Percentiles rank a stretch among this genome's conserved stretches.
Evolutionary conservation across 2,113 vertebrate genomes (phyloP).

Genomic region (Paracanthobrama guichenoti): DNA sequence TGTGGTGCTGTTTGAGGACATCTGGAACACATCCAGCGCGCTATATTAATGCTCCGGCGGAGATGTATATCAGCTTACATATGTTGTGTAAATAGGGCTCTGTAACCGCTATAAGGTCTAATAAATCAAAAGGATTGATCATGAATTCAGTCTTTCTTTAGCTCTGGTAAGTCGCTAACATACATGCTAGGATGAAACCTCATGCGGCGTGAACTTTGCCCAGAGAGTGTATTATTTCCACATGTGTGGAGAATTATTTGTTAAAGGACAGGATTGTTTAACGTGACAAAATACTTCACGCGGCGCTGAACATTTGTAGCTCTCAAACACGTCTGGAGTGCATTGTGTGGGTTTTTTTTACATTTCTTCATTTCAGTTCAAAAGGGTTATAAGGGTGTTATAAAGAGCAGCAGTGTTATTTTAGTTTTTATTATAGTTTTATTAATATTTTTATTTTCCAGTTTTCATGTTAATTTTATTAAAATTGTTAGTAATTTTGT

Average conservation of each 20-base stretch:
- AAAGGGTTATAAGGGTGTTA: no score
- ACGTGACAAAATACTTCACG: background rate
- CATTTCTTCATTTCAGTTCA: background rate
- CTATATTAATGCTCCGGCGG: background rate
- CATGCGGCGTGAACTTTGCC: constrained; percentile 15
- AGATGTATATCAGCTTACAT: constrained; percentile 4
- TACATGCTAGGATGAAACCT: background rate
- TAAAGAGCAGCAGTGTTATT: background rate
- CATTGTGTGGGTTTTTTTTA: background rate
- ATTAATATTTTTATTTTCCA: no score
- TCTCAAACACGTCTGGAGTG: background rate
- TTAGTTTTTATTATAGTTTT: no score
- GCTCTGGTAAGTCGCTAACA: background rate
- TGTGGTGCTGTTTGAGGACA: constrained; percentile 27
- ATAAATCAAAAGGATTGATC: background rate
- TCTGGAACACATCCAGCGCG: constrained; percentile 7
- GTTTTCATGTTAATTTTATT: no score
- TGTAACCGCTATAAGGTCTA: background rate
- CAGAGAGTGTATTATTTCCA: constrained; percentile 15
- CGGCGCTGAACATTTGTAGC: background rate
- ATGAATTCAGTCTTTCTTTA: background rate
- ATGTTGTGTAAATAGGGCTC: background rate
- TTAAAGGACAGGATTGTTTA: background rate
- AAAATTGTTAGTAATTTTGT: no score
- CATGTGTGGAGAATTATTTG: constrained; percentile 4